Evolutionary conservation across 2,797 vertebrate genomes (phyloP).

Genomic region (Onychomys arenicola): DNA sequence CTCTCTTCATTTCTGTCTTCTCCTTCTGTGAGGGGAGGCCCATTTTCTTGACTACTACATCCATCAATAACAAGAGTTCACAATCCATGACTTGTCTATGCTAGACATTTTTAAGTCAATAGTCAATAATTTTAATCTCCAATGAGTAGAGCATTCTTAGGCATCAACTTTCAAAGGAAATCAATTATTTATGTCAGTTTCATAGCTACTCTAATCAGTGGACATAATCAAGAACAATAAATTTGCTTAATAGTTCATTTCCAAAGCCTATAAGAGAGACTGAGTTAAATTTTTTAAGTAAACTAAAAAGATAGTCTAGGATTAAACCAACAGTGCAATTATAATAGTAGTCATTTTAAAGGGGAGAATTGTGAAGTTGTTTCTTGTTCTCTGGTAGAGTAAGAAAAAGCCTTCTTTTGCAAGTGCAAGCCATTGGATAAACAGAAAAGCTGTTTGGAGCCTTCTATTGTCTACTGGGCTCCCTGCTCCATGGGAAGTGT

Average conservation of each 20-base stretch:
- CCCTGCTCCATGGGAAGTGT: not conserved
- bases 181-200: not conserved
- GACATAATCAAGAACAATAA: not conserved
- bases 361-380: not conserved
- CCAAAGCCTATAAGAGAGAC: not conserved
- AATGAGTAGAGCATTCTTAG: not conserved
- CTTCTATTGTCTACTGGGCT: not conserved
- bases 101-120: not conserved
- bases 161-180: not conserved
- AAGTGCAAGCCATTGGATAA: not conserved
- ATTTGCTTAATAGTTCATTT: not conserved
- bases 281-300: not conserved
- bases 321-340: not conserved
- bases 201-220: not conserved
- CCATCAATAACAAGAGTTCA: not conserved
- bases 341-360: not conserved
- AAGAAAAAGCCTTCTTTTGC: not conserved
- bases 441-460: not conserved
- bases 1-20: no score
- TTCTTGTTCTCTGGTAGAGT: not conserved
- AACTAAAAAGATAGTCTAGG: not conserved
- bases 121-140: not conserved
- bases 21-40: not conserved
- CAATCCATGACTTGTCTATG: not conserved
- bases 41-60: not conserved